Percentiles rank a stretch among this genome's conserved stretches.
Evolutionary conservation across 2,797 vertebrate species (phyloP).

Genomic region (Aphelocoma californica): DNA sequence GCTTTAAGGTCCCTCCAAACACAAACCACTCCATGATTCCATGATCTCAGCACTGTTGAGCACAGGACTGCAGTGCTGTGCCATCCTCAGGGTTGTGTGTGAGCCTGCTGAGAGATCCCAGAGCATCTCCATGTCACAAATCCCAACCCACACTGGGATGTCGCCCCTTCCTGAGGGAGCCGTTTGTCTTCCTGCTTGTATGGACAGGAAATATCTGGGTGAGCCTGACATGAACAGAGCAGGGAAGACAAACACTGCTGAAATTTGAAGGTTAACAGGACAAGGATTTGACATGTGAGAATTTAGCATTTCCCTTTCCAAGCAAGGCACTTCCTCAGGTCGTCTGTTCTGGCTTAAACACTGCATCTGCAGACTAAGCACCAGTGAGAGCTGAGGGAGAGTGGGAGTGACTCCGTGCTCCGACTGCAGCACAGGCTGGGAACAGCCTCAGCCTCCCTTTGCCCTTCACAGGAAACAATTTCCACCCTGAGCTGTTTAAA

Average conservation of each 20-base stretch:
- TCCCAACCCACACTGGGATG: neutral
- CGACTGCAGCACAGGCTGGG: neutral
- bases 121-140: neutral
- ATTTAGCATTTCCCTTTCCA: neutral
- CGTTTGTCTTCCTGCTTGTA: neutral
- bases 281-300: neutral
- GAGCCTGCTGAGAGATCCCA: neutral
- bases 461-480: neutral
- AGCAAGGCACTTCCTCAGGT: neutral
- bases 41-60: neutral
- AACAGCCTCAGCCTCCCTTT: neutral
- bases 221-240: neutral
- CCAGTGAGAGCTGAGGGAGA: neutral
- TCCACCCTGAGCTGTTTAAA: neutral
- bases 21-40: neutral
- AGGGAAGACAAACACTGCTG: neutral
- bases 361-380: neutral
- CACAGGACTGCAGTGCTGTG: neutral
- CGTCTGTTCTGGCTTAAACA: neutral
- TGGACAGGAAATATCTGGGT: neutral
- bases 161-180: neutral
- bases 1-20: neutral
- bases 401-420: accelerated
- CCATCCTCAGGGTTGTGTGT: neutral
- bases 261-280: neutral